Conservation (phyloP, 2,797 vertebrate genomes). For the Bradypodion pumilum region DNA sequence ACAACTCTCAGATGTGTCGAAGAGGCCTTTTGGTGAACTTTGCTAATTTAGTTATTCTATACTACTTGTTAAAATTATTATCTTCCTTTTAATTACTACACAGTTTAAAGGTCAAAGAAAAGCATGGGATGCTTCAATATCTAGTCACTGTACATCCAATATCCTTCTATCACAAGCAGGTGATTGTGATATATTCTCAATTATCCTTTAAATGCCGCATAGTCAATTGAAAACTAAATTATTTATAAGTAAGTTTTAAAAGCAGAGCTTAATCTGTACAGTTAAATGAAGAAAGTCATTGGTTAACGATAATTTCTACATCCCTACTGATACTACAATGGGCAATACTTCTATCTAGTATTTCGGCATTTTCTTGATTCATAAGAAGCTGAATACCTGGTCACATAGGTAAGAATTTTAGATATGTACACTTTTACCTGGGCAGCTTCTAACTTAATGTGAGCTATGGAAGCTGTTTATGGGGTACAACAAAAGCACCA, state of each 20-base stretch:
- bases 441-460: background rate
- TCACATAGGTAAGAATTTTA: background rate
- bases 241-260: conserved; percentile 34
- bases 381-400: background rate
- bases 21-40: conserved; percentile 76
- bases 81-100: conserved; percentile 77
- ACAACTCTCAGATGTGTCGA: conserved; percentile 80
- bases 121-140: conserved; percentile 64
- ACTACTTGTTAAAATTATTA: conserved; percentile 77
- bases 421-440: background rate
- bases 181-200: conserved; percentile 55
- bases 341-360: background rate
- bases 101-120: conserved; percentile 72
- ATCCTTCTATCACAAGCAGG: conserved; percentile 28
- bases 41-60: conserved; percentile 73
- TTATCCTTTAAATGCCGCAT: conserved; percentile 47
- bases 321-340: background rate
- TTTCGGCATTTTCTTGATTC: background rate
- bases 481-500: conserved; percentile 14
- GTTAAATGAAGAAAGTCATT: conserved; percentile 28
- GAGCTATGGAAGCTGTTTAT: background rate
- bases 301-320: background rate
- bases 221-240: conserved; percentile 42
- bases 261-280: background rate
- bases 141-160: conserved; percentile 49